Evolutionary conservation across 2,113 vertebrate genomes (phyloP), one percentile per base, ranked within the genome.

Genomic region (Shinisaurus crocodilurus): DNA sequence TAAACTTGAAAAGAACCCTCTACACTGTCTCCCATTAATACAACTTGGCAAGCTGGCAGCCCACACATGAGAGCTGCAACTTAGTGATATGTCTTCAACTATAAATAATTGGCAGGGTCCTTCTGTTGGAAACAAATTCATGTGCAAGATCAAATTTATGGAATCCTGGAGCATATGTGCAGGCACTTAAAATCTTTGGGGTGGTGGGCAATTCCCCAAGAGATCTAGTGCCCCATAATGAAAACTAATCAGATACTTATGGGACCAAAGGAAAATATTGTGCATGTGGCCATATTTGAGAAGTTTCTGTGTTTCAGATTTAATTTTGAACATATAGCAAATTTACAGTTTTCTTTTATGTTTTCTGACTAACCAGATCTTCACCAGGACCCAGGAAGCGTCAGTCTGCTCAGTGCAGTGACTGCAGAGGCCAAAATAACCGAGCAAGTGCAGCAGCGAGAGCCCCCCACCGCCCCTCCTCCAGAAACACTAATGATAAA

Each of bases 361-460:
- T 91, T 82, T 96, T 90, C 54, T 92, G 63, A 94, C 92, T 94
- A 88, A 95, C 67, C 88, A 98, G 98, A 96, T 96, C 98, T 85
- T 98, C 97, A 3, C 98, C 98, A 74, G 97, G 98, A 96, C 97
- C 97, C 75, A 96, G 98, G 86, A 98, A 98, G 89, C 97, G 98
- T 57, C 97, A 98, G 70, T 96, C 98, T 48, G 96, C 97, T 88
- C 97, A 97, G 0, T 97, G 97, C 88, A 98, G 96, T 91, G 99
- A 99, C 20, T 95, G 97, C 89, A 98, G 98, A 96, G 95, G 96
- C 65, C 97, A 98, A 67, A 97, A 97, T 94, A 98, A 98, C 82
- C 98, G 98, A 1, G 81, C 97, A 18, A 98, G 98, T 37, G 97
- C 95, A 7, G 96, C 97, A 5, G 96, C 96, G 82, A 96, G 98